Evolutionary conservation across 2,888 invertebrate species (phyloP), one percentile per base, ranked within the genome.

Genomic region (Agriopis aurantiaria): DNA sequence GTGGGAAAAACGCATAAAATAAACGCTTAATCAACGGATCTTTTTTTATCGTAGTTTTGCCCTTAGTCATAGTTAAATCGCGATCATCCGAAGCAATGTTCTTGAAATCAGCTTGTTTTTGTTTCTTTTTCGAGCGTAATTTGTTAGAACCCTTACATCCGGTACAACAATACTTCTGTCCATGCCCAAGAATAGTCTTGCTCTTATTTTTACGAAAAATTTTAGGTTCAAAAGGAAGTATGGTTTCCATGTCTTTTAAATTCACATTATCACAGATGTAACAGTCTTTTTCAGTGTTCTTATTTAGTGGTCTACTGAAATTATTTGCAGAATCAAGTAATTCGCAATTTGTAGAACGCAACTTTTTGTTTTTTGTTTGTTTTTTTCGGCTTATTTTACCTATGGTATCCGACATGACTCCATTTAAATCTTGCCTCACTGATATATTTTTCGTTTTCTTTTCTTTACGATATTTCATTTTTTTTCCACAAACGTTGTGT

Each of bases 161-260:
- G 9, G 60, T 6, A 17, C n/a, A 41, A 41, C 60, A 60, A 53
- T 33, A 53, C 1, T 43, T 14, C 10, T 4, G 41, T n/a, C 9
- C 10, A 45, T 12, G 17, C 17, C 43, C 8, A 17, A 45, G 8
- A 45, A 3, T 0, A 52, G 43, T 52, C 9, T 12, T 52, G 40
- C 61, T 62, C 12, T 12, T 51, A 45, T 43, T 62, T 52, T 52
- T 52, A 23, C 43, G n/a, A 43, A 45, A 62, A 17, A 12, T 14
- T 62, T 62, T 62, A 8, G 51, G 52, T 6, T 52, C 51, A 62
- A 12, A 62, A 12, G 61, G 61, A 41, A 52, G n/a, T 23, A 62
- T 62, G n/a, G 52, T 62, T 41, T 52, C 17, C 49, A 60, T 51
- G 17, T 49, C 14, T 49, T 14, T 8, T 14, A 49, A n/a, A 8